Conservation (phyloP, 2,888 invertebrate genomes). For the Penaeus monodon region DNA sequence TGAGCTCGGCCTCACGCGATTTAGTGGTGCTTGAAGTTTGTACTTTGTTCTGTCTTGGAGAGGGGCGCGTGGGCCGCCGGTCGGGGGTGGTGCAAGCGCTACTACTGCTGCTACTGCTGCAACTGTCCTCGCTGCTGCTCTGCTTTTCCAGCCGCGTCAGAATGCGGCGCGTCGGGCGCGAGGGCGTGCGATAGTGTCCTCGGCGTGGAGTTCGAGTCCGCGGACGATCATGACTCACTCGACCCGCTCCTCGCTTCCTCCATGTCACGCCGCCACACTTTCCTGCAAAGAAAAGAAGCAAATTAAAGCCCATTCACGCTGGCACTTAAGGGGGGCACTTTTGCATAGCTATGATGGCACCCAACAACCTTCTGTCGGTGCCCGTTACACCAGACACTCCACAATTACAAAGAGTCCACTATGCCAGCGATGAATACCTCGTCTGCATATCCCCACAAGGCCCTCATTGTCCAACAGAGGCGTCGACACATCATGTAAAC, state of each 20-base stretch:
- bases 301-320: too few species aligned
- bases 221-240: conserved; percentile 16
- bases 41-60: conserved; percentile 32
- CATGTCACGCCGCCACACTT: conserved; percentile 35
- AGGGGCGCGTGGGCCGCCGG: conserved; percentile 32
- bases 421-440: too few species aligned
- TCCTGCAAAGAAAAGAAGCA: conserved; percentile 24
- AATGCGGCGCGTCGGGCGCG: conserved; percentile 20
- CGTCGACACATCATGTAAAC: too few species aligned
- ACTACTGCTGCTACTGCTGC: conserved; percentile 25
- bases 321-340: too few species aligned
- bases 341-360: background rate
- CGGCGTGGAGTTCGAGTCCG: background rate
- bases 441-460: too few species aligned
- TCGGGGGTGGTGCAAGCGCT: conserved; percentile 37
- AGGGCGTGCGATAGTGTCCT: conserved; percentile 3
- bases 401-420: background rate
- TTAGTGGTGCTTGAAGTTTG: conserved; percentile 16
- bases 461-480: too few species aligned
- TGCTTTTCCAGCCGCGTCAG: conserved; percentile 52
- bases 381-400: background rate
- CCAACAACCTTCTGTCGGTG: background rate
- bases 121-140: conserved; percentile 32
- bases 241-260: conserved; percentile 23
- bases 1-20: conserved; percentile 16